Base-by-base conservation (phyloP, 2,888 invertebrate species). In the Chymomyza fuscimana region DNA sequence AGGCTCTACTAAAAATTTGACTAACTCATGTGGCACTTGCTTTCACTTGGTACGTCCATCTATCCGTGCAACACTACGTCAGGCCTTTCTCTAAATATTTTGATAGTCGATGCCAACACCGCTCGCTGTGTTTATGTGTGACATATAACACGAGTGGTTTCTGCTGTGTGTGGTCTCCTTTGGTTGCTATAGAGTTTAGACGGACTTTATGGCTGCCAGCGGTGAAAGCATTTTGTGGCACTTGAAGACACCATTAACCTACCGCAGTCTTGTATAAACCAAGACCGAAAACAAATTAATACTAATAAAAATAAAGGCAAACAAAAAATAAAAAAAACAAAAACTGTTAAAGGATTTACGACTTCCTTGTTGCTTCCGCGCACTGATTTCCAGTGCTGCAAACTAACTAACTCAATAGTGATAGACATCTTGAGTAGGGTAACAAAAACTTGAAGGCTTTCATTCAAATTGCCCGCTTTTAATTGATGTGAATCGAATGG, bases 391-490 rank as follows among this genome's bases (percentile, higher is more conserved):
- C 63, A 40, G n/a, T 19, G 46, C 46, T 50, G 50, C 58, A 58
- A 58, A 64, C 64, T 40, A 7, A 19, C 40, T 46, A 36, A 19
- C 15, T 10, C 46, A 7, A 46, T 15, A 46, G 73, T 78, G 87
- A 88, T 89, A 78, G 75, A 73, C 70, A 89, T 89, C 90, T 90
- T 90, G 89, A 89, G 82, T 79, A 83, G 90, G 89, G 89, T 89
- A 46, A 46, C 40, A 4, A 46, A 46, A 46, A 12, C 40, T 76
- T 86, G 90, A 90, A 84, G 82, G 86, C 85, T 81, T 90, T 88
- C 84, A 81, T 77, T 89, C 89, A 88, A 83, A 79, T 76, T 71
- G 63, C 62, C 46, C 68, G 63, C 71, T 74, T 86, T 86, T 83
- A 83, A 83, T 83, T 87, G 87, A 83, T 86, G 74, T 70, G 58